These are phyloP conservation scores for Axea sp. DNA, from an alignment of 2,888 invertebrate genomes.

Conservation along the genomic window DNA sequence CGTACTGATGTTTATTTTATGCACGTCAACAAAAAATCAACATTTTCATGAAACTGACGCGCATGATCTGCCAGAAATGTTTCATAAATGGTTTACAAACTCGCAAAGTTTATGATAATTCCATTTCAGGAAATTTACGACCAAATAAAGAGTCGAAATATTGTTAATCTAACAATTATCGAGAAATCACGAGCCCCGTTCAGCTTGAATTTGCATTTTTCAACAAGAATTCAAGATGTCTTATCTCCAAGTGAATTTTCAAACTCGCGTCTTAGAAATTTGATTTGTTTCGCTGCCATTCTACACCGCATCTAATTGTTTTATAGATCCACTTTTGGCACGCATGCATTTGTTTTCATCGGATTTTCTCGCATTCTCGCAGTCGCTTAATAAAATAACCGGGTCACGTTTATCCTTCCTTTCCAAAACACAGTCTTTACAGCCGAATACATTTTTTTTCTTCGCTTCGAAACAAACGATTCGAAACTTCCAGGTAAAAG, in stretches of 20 bases:
- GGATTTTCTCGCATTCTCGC: no score
- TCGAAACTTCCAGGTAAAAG: slow-evolving; percentile 25
- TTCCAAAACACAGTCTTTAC: slow-evolving; percentile 8
- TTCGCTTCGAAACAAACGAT: slow-evolving; percentile 6
- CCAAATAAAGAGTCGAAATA: no score
- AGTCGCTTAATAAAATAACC: no score
- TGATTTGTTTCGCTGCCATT: no score
- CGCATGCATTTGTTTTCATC: not conserved
- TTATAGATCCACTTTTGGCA: no score
- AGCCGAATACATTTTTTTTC: slow-evolving; percentile 6
- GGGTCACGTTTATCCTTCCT: slow-evolving; percentile 1
- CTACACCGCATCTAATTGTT: no score
- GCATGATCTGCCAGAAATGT: not conserved
- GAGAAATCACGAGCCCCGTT: no score
- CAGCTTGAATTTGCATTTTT: no score
- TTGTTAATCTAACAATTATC: no score
- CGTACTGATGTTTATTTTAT: slow-evolving; percentile 52
- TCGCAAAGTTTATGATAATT: not conserved
- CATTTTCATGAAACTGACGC: slow-evolving; percentile 27
- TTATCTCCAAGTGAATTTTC: no score
- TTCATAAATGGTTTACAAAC: slow-evolving; percentile 1
- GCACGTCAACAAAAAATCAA: slow-evolving; percentile 36
- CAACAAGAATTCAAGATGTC: no score
- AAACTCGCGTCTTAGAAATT: no score
- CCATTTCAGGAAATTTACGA: not conserved